Evolutionary conservation across 2,888 invertebrate species (phyloP), one percentile per base, ranked within the genome.

Genomic region (Thumatha senex): DNA sequence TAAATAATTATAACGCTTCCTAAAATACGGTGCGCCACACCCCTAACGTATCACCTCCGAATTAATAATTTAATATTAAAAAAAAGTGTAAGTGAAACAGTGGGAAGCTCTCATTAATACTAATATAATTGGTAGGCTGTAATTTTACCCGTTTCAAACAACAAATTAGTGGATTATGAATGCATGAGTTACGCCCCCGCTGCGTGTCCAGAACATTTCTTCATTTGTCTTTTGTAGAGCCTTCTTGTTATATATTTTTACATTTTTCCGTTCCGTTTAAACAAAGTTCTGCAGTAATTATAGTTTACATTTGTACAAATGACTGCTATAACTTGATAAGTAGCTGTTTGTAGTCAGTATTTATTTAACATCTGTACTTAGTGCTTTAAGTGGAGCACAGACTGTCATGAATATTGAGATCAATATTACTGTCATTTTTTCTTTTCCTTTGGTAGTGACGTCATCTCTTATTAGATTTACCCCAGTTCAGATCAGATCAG

Each of bases 151-250:
- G 74, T 76, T 83, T 84, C 79, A 84, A 89, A 86, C 88, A 89
- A 89, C 86, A 85, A 86, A 90, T 90, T 89, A 89, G 86, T 84
- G 73, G 78, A 88, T 90, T 83, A 90, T 80, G 76, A 89, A 90
- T 90, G 89, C 81, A 90, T 84, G 86, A 78, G 84, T 29, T 57
- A 75, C 89, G 89, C 90, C 90, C 80, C 70, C 64, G 62, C 58
- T 75, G 75, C 78, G 80, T 82, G 80, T 74, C 76, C 72, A 67
- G 59, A 74, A 80, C 80, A 78, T 86, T 86, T 84, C 82, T 88
- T 85, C 85, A 82, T 89, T 89, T 87, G 85, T 83, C 82, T 86
- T 83, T 80, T 54, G 65, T 72, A 66, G 53, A 74, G 63, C 69
- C 72, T 75, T 78, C 72, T 72, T 64, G 57, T 61, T 56, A 72